Evolutionary conservation across 2,888 invertebrate genomes (phyloP).

Genomic region (Thysanoteuthis rhombus): DNA sequence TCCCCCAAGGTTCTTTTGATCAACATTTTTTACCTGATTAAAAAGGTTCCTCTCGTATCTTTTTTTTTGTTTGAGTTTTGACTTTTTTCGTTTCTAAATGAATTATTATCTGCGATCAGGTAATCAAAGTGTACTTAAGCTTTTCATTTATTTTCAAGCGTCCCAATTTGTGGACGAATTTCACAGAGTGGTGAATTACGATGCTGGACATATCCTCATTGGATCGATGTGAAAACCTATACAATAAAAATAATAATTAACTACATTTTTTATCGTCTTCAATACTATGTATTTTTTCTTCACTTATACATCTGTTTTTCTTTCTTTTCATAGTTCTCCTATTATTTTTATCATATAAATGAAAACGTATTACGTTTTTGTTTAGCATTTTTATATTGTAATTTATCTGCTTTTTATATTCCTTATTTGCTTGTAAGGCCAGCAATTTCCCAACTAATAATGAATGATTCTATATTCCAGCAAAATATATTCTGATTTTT

Average conservation of each 20-base stretch:
- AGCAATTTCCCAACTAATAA: not conserved
- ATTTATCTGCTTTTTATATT: not conserved
- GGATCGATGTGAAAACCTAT: not conserved
- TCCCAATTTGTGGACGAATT: slow-evolving; percentile 12
- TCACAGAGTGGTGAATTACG: not conserved
- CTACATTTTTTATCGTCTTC: not conserved
- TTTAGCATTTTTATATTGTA: not conserved
- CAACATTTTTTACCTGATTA: not conserved
- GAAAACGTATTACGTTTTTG: not conserved
- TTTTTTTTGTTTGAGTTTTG: not conserved
- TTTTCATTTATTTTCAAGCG: not conserved
- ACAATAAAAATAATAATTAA: not conserved
- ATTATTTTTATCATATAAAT: slow-evolving; percentile 12
- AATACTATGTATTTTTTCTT: not conserved
- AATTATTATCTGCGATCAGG: not conserved
- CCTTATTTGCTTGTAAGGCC: not conserved
- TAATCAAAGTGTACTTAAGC: not conserved
- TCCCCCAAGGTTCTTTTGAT: not conserved
- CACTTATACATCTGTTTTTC: not conserved
- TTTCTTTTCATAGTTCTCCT: not conserved
- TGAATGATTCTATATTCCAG: not conserved
- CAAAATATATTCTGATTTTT: not conserved
- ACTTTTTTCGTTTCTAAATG: not conserved
- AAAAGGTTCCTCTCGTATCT: not conserved
- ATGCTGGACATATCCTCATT: not conserved